Evolutionary conservation across 1,140 invertebrate genomes (phyloP).

Genomic region (Scaptomyza montana): DNA sequence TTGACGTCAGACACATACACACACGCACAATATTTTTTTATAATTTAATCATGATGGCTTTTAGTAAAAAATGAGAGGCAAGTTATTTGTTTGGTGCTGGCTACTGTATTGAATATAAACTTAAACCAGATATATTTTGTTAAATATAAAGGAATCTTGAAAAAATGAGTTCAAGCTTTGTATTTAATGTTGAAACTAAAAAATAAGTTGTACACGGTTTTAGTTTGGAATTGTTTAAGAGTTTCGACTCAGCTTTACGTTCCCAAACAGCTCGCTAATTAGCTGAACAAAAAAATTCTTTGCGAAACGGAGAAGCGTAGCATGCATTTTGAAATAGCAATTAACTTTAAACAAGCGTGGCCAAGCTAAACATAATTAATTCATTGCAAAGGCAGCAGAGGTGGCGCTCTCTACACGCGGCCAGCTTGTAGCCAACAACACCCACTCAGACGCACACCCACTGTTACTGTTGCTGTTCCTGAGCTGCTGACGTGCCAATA

Average conservation of each 20-base stretch:
- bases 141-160: not conserved
- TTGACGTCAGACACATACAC: slow-evolving; percentile 7
- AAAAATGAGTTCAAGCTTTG: not conserved
- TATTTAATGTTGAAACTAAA: no score
- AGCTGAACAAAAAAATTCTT: slow-evolving; percentile 15
- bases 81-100: slow-evolving; percentile 18
- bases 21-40: slow-evolving; percentile 20
- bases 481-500: slow-evolving; percentile 36
- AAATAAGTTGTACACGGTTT: not conserved
- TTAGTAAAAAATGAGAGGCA: slow-evolving; percentile 29
- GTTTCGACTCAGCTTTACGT: not conserved
- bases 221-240: not conserved
- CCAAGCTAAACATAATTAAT: slow-evolving; percentile 60
- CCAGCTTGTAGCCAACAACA: slow-evolving; percentile 34
- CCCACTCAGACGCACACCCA: not conserved
- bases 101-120: slow-evolving; percentile 13
- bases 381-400: slow-evolving; percentile 48
- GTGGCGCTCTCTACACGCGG: slow-evolving; percentile 16
- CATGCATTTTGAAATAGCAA: slow-evolving; percentile 62
- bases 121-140: slow-evolving; percentile 7
- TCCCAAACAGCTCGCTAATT: slow-evolving; percentile 18
- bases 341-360: slow-evolving; percentile 53
- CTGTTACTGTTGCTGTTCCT: not conserved
- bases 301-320: slow-evolving; percentile 11
- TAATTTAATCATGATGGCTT: slow-evolving; percentile 34